Conservation (phyloP, 2,113 vertebrate genomes). For the Dissostichus mawsoni region DNA sequence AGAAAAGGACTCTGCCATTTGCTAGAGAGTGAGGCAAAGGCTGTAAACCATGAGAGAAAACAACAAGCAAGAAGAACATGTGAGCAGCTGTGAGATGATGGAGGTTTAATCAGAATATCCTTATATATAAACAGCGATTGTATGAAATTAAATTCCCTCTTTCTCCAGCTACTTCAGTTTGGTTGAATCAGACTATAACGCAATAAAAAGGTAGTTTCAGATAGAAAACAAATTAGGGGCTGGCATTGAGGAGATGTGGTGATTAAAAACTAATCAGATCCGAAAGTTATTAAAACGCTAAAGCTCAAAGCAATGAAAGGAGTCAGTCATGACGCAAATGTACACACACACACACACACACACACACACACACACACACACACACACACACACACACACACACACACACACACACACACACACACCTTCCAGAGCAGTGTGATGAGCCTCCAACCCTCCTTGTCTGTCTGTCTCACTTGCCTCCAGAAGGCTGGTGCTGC, state of each 20-base stretch:
- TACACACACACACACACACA: neutral
- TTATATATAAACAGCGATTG: neutral
- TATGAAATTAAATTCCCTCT: neutral
- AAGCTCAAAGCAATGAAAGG: conserved; percentile 6
- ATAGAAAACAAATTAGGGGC: conserved; percentile 15
- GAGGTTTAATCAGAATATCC: neutral
- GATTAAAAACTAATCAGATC: conserved; percentile 51
- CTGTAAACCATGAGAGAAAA: conserved; percentile 45
- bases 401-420: conserved; percentile 7
- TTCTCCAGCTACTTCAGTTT: neutral
- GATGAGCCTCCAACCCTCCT: conserved; percentile 45
- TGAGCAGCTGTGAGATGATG: conserved; percentile 1
- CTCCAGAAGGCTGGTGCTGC: conserved; percentile 74
- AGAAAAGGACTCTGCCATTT: conserved; percentile 66
- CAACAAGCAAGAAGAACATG: neutral
- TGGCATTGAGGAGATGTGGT: neutral
- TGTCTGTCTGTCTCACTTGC: conserved; percentile 31
- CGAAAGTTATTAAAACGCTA: conserved; percentile 32
- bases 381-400: neutral
- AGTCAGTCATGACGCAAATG: neutral
- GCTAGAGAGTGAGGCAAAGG: conserved; percentile 57
- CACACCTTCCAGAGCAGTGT: conserved; percentile 80
- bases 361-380: conserved; percentile 47
- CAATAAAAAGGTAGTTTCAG: conserved; percentile 13
- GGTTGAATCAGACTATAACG: neutral